phyloP scores from a whole-genome alignment of 2,113 vertebrate species.

The Typhlomys cinereus region DNA sequence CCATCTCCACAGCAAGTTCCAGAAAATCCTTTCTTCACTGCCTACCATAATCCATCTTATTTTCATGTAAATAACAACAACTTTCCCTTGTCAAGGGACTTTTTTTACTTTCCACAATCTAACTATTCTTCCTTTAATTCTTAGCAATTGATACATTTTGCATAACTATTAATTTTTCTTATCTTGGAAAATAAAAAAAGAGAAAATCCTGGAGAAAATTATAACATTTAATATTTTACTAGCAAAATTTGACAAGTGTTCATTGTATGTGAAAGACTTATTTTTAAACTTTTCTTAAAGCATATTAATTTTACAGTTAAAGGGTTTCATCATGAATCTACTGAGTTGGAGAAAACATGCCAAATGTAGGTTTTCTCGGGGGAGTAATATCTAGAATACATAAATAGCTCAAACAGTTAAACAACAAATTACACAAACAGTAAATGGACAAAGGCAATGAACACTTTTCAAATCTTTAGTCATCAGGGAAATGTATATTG shows the following conservation, averaged over 20 bases:
- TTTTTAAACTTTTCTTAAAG: not conserved
- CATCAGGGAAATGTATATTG: no score
- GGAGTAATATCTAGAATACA: not conserved
- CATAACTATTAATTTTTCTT: not conserved
- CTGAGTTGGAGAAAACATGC: not conserved
- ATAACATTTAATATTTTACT: not conserved
- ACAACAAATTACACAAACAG: not conserved
- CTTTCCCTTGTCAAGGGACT: not conserved
- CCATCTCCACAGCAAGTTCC: not conserved
- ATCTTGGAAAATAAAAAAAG: not conserved
- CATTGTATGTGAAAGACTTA: not conserved
- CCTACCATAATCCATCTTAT: not conserved
- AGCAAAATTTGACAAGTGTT: not conserved
- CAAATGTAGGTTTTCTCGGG: not conserved
- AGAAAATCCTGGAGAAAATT: slow-evolving; percentile 21
- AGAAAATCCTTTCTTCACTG: not conserved
- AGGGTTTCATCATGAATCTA: not conserved
- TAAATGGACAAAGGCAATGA: not conserved
- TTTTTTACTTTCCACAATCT: not conserved
- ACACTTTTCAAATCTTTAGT: not conserved
- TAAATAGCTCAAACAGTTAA: not conserved
- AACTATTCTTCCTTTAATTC: not conserved
- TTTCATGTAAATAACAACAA: not conserved
- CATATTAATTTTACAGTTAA: not conserved
- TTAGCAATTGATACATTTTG: not conserved